Conservation (phyloP, 1,140 invertebrate species). For the Samia ricini region DNA sequence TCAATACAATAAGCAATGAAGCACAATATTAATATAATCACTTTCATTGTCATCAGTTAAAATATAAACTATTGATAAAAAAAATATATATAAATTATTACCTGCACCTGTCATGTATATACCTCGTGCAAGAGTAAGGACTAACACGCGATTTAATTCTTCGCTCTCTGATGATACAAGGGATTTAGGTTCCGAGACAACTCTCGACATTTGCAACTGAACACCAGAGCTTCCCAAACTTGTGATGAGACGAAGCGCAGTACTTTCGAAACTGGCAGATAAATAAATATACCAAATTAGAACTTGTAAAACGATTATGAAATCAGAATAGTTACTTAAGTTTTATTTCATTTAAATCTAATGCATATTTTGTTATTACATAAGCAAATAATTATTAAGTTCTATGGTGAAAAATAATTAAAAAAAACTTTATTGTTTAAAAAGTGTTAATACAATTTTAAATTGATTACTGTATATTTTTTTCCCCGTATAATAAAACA, state of each 20-base stretch:
- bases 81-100: slow-evolving; percentile 15
- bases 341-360: no score
- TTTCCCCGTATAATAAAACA: background rate
- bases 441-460: no score
- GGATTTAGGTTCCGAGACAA: slow-evolving; percentile 92
- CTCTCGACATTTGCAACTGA: slow-evolving; percentile 91
- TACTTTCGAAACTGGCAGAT: slow-evolving; percentile 91
- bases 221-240: slow-evolving; percentile 95
- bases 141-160: slow-evolving; percentile 94
- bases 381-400: no score
- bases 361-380: no score
- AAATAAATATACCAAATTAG: slow-evolving; percentile 14
- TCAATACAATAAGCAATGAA: background rate
- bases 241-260: slow-evolving; percentile 93
- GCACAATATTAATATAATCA: no score
- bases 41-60: no score
- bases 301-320: background rate
- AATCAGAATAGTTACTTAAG: no score
- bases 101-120: slow-evolving; percentile 93
- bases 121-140: slow-evolving; percentile 94
- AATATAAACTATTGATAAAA: background rate
- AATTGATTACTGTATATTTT: background rate
- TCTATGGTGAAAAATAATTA: no score
- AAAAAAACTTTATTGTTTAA: no score
- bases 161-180: slow-evolving; percentile 96